Evolutionary conservation across 1,140 invertebrate genomes (phyloP).

Genomic region (Teleogryllus occipitalis): DNA sequence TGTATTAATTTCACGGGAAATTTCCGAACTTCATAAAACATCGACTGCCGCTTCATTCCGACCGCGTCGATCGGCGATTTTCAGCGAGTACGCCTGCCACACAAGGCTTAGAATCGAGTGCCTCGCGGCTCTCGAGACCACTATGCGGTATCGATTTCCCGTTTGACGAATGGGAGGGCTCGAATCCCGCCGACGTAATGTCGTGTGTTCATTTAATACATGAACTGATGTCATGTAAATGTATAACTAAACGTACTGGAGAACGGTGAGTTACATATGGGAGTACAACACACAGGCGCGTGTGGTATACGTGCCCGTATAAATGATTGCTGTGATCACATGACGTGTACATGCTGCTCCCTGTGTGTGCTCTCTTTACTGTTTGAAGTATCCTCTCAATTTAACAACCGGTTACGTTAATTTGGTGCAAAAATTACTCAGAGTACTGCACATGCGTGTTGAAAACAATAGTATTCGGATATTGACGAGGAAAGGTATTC

Average conservation of each 20-base stretch:
- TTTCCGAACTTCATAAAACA: no score
- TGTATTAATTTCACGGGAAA: no score
- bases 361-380: not conserved
- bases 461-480: not conserved
- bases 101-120: not conserved
- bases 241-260: not conserved
- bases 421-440: not conserved
- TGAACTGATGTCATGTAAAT: conserved; percentile 5
- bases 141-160: not conserved
- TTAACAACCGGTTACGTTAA: not conserved
- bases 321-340: not conserved
- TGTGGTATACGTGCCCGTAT: not conserved
- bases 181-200: not conserved
- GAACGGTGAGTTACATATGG: conserved; percentile 3
- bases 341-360: not conserved
- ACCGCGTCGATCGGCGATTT: no score
- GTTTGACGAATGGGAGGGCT: not conserved
- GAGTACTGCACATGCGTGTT: not conserved
- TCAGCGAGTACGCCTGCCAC: no score
- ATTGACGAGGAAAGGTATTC: no score
- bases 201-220: not conserved
- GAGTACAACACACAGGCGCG: not conserved
- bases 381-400: not conserved
- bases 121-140: not conserved
- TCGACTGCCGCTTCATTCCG: no score